Base-by-base conservation (phyloP, 2,113 vertebrate species). In the Alosa alosa region DNA sequence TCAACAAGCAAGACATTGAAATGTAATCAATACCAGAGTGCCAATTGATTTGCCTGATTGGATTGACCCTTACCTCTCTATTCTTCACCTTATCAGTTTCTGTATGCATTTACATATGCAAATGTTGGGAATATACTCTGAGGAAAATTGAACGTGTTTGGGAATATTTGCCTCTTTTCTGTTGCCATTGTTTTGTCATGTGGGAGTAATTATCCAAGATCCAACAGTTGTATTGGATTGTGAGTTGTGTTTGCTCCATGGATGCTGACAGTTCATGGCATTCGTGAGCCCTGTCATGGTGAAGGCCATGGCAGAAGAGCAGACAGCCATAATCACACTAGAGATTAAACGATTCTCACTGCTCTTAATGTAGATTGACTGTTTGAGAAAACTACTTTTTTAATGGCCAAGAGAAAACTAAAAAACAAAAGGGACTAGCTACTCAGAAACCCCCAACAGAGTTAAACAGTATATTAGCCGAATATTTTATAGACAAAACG, bases 21-120 rank as follows among this genome's bases (percentile, higher is more conserved):
- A 78, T 78, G 72, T 78, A 78, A 78, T 78, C 72, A 78, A 78
- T 78, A 78, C 25, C 72, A 64, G 22, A n/a, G 60, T 64, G 60
- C 22, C 60, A 41, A 78, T 78, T 78, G 72, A 78, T 78, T 78
- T 36, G 72, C 72, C 4, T 78, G 72, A 78, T 78, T 78, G 72
- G 72, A 78, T 78, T 78, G 72, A 78, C 72, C 72, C 36, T 39
- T 36, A 41, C 13, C 25, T 39, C 25, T 78, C 31, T 78, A 78
- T 36, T 15, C 72, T 8, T 72, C 11, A 78, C 31, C 72, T 39
- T 78, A 78, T 78, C 9, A 11, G 64, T 2, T 72, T 72, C 9
- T 72, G 31, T 41, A 78, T 41, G 3, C 39, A 78, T 78, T 39
- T 17, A 78, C 31, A 39, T 78, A 78, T 78, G 72, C 72, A 78